phyloP scores from a whole-genome alignment of 2,113 vertebrate species.

The Butorides virescens region DNA sequence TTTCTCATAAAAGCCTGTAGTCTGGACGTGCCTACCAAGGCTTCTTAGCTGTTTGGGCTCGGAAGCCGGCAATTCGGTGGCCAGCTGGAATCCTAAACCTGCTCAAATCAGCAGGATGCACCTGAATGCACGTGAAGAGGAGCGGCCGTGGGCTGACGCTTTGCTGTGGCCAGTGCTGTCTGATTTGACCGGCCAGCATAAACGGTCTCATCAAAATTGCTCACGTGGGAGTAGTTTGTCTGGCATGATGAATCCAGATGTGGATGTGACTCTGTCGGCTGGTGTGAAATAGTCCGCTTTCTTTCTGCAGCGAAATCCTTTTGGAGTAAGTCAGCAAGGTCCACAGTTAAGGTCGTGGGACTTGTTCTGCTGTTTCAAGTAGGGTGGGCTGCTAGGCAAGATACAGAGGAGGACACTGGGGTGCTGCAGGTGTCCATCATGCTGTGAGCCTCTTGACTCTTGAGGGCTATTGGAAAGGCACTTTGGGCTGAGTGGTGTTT shows the following conservation, averaged over 20 bases:
- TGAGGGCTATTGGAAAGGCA: background rate
- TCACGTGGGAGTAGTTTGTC: background rate
- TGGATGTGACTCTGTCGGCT: background rate
- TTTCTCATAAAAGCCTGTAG: background rate
- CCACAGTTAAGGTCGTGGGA: background rate
- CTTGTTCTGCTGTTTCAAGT: background rate
- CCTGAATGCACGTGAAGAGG: accelerated
- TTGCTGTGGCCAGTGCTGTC: background rate
- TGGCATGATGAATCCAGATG: background rate
- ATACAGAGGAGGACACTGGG: background rate
- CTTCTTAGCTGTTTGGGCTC: background rate
- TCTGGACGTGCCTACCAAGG: background rate
- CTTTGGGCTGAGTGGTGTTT: background rate
- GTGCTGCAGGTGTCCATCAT: background rate
- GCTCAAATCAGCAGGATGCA: background rate
- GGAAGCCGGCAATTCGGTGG: background rate
- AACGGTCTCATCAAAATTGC: background rate
- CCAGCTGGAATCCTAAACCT: background rate
- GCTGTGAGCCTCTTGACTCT: background rate
- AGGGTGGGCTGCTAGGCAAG: background rate
- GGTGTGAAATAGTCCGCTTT: background rate
- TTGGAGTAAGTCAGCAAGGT: background rate
- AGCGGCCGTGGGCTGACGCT: background rate
- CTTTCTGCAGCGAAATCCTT: background rate
- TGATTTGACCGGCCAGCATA: background rate